Base-by-base conservation (phyloP, 2,113 vertebrate species). In the Xiphophorus hellerii region DNA sequence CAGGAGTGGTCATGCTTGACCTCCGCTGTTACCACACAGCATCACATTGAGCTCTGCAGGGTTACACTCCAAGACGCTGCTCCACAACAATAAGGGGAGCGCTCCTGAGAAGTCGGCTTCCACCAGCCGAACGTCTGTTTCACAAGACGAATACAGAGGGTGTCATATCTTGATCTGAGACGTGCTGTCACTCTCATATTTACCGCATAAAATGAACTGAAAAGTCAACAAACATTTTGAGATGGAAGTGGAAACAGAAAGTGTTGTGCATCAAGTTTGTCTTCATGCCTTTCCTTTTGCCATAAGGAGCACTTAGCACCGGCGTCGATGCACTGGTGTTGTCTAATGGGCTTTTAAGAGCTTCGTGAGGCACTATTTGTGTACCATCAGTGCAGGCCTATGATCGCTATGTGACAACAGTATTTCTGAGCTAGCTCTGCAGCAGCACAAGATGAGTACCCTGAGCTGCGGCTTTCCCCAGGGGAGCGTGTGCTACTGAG, bases 281-380 rank as follows among this genome's bases (percentile, higher is more conserved):
- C 86, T 86, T 85, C 74, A 66, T 85, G 85, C 87, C 84, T 89
- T 93, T 90, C 83, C 92, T 87, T 28, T 93, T 90, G 86, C 85
- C 88, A 91, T 92, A 93, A 84, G 88, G 87, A 93, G 84, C 90
- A 89, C 92, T 94, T 94, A 93, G 89, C 85, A 78, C 60, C 78
- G 79, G 79, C 92, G 82, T 87, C 89, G 74, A 90, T 85, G 83
- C 87, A 61, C 89, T 76, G 85, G 54, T 90, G 79, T 90, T 71
- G 91, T 93, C 89, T 89, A 92, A 94, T 80, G 92, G 94, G 89
- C 92, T 92, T 94, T 93, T 89, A 88, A 92, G 88, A 93, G 91
- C 77, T 35, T 83, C 60, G 83, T 89, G 86, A 87, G 76, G 93
- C 76, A 93, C 89, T 93, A 92, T 93, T 92, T 94, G 94, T 90